Conservation (phyloP, 64 coral and sea anemone species). For the Cladopsammia gracilis region DNA sequence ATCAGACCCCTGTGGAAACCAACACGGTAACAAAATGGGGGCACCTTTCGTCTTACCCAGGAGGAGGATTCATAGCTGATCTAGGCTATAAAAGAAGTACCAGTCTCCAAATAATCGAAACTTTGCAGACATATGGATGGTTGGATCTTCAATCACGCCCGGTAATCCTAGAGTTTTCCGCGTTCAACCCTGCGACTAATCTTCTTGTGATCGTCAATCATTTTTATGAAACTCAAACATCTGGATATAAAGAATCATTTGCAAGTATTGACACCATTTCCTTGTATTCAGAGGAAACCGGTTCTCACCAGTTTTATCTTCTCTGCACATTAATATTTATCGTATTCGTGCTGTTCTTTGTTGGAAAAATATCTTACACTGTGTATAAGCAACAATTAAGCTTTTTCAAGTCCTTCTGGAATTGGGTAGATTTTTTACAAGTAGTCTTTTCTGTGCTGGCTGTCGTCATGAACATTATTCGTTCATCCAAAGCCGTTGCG, state of each 20-base stretch:
- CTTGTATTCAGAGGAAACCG: conserved; percentile 24
- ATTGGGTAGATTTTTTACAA: conserved; percentile 52
- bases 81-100: not conserved
- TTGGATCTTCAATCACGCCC: conserved; percentile 29
- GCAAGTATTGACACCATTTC: conserved; percentile 27
- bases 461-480: too few relatives aligned
- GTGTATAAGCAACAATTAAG: not conserved
- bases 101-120: not conserved
- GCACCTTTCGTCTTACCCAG: not conserved
- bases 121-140: conserved; percentile 30
- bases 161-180: conserved; percentile 26
- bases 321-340: conserved; percentile 44
- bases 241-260: conserved; percentile 5
- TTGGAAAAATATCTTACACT: conserved; percentile 1
- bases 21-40: conserved; percentile 27
- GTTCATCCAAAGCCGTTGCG: too few relatives aligned
- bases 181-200: conserved; percentile 39
- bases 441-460: not conserved
- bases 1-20: not conserved
- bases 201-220: conserved; percentile 2
- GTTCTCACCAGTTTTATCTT: conserved; percentile 27
- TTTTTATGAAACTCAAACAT: conserved; percentile 31
- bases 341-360: conserved; percentile 14
- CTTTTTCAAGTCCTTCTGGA: conserved; percentile 47
- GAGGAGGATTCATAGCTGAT: conserved; percentile 1